Evolutionary conservation across 2,797 vertebrate species (phyloP).

Genomic region (Gallinago nigripennis): DNA sequence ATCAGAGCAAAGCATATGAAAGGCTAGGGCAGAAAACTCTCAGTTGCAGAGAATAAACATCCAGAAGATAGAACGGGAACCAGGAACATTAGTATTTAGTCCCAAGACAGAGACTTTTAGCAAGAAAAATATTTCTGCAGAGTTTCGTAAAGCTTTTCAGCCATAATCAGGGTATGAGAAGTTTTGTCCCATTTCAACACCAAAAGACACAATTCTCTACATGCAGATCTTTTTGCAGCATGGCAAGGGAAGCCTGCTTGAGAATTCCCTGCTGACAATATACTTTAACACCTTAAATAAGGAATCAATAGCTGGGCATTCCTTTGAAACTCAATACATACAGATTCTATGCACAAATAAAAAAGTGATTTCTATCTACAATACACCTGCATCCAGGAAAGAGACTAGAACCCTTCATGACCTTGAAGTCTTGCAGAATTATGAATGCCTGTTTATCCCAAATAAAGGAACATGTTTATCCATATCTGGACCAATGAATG

Average conservation of each 20-base stretch:
- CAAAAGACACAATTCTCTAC: not conserved
- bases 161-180: not conserved
- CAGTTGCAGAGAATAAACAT: not conserved
- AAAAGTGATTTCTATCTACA: not conserved
- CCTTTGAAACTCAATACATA: not conserved
- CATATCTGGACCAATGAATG: not conserved
- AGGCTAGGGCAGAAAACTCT: not conserved
- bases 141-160: not conserved
- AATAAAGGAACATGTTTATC: not conserved
- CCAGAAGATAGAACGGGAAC: not conserved
- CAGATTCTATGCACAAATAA: not conserved
- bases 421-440: not conserved
- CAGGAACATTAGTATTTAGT: not conserved
- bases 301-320: not conserved
- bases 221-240: not conserved
- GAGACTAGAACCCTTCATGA: not conserved
- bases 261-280: not conserved
- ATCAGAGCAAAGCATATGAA: not conserved
- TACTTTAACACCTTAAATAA: not conserved
- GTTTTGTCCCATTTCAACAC: not conserved
- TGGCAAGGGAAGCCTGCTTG: not conserved
- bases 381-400: not conserved
- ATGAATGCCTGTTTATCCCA: not conserved
- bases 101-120: not conserved
- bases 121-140: not conserved